phyloP scores from a whole-genome alignment of 2,888 invertebrate genomes.

The Periphyllus acericola region DNA sequence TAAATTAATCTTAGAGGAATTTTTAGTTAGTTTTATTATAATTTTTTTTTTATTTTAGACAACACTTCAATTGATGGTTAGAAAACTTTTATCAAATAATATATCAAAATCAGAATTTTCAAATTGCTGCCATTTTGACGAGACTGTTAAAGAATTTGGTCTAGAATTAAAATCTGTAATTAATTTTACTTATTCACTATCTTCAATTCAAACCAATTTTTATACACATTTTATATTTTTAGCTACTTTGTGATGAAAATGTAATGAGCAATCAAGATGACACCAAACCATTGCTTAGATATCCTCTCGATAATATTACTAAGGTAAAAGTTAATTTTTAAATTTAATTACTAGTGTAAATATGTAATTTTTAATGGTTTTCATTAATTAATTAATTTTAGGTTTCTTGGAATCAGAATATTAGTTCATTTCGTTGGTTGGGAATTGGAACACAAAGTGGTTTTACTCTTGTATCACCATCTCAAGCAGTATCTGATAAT shows the following conservation, averaged over 20 bases:
- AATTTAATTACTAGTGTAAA: background rate
- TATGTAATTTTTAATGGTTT: background rate
- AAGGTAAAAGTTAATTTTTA: slow-evolving; percentile 34
- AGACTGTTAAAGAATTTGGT: slow-evolving; percentile 43
- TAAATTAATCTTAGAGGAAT: too few relatives aligned
- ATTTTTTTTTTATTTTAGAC: slow-evolving; percentile 32
- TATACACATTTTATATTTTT: background rate
- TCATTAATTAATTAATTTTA: slow-evolving; percentile 39
- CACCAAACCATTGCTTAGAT: slow-evolving; percentile 45
- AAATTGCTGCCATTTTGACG: slow-evolving; percentile 11
- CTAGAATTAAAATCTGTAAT: slow-evolving; percentile 37
- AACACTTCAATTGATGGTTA: slow-evolving; percentile 28
- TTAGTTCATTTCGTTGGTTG: slow-evolving; percentile 62
- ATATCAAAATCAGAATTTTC: slow-evolving; percentile 3
- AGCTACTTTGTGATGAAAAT: slow-evolving; percentile 5
- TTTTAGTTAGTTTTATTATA: too few relatives aligned
- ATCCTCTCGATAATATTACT: slow-evolving; percentile 50
- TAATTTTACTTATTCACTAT: background rate
- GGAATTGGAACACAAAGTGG: slow-evolving; percentile 63
- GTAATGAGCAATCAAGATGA: background rate
- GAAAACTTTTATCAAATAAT: slow-evolving; percentile 6
- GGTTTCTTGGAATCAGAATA: slow-evolving; percentile 63
- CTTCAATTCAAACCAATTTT: background rate
- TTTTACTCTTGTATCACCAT: slow-evolving; percentile 60
- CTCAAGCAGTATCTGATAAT: slow-evolving; percentile 24